phyloP scores from a whole-genome alignment of 2,113 vertebrate genomes.

The Neotoma lepida region DNA sequence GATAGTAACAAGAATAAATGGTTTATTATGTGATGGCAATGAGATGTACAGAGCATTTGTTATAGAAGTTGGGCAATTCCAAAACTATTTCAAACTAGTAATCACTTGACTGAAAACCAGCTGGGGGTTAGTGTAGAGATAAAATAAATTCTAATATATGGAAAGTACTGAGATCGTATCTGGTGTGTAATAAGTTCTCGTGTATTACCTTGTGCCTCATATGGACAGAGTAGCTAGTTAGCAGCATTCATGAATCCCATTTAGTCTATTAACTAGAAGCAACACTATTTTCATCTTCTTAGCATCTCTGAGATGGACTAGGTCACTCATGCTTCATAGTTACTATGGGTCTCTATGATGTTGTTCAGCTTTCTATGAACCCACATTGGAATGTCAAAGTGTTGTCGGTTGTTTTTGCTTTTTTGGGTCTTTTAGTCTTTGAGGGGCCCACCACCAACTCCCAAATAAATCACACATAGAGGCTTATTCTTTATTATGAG shows the following conservation, averaged over 20 bases:
- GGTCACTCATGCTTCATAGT: neutral
- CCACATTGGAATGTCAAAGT: too few relatives aligned
- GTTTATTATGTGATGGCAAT: neutral
- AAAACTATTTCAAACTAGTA: conserved; percentile 8
- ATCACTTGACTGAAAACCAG: conserved; percentile 12
- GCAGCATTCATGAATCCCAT: neutral
- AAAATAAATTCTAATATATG: neutral
- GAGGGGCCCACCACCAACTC: too few relatives aligned
- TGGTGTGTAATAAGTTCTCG: neutral
- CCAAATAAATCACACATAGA: too few relatives aligned
- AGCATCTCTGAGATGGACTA: neutral
- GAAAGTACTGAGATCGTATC: neutral
- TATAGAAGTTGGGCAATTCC: neutral
- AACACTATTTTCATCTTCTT: conserved; percentile 16
- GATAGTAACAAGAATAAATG: conserved; percentile 36
- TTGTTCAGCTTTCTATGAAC: too few relatives aligned
- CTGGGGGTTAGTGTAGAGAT: neutral
- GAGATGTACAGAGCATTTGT: neutral
- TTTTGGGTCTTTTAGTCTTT: too few relatives aligned
- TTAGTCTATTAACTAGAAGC: neutral
- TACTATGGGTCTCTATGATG: neutral
- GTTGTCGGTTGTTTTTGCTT: too few relatives aligned
- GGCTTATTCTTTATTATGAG: too few relatives aligned
- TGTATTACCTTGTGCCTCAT: neutral
- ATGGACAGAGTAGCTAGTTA: neutral